Conservation (phyloP, 2,888 invertebrate species). For the Dasysyrphus tricinctus region DNA sequence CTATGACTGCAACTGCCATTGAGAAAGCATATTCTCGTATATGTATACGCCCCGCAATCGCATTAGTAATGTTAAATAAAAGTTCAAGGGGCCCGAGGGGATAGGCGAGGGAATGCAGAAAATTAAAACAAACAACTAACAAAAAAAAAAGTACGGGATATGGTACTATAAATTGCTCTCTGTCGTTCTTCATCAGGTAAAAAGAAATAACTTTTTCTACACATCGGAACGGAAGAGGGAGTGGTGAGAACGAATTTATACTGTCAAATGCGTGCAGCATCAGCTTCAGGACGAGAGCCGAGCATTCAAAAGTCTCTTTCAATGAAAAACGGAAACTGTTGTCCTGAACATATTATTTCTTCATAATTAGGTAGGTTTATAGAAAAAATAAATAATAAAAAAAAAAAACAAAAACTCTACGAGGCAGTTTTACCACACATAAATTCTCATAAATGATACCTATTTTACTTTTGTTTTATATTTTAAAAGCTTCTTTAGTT, state of each 20-base stretch:
- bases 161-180: not conserved
- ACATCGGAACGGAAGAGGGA: slow-evolving; percentile 2
- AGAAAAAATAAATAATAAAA: not conserved
- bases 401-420: not conserved
- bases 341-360: slow-evolving; percentile 38
- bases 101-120: not conserved
- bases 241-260: slow-evolving; percentile 50
- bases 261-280: slow-evolving; percentile 51
- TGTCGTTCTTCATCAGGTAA: slow-evolving; percentile 53
- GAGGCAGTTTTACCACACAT: not conserved
- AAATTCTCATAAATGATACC: not conserved
- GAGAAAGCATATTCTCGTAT: slow-evolving; percentile 38
- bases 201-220: slow-evolving; percentile 50
- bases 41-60: slow-evolving; percentile 61
- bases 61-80: slow-evolving; percentile 59
- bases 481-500: not conserved
- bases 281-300: slow-evolving; percentile 40
- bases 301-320: slow-evolving; percentile 60
- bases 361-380: slow-evolving; percentile 57
- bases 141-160: slow-evolving; percentile 2
- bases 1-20: slow-evolving; percentile 37
- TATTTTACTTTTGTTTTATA: not conserved
- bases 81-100: not conserved
- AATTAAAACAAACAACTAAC: slow-evolving; percentile 15
- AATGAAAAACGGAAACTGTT: slow-evolving; percentile 63